Evolutionary conservation across 37 sponge, comb jelly and placozoan genomes (phyloP).

Genomic region (Halichondria panicea): DNA sequence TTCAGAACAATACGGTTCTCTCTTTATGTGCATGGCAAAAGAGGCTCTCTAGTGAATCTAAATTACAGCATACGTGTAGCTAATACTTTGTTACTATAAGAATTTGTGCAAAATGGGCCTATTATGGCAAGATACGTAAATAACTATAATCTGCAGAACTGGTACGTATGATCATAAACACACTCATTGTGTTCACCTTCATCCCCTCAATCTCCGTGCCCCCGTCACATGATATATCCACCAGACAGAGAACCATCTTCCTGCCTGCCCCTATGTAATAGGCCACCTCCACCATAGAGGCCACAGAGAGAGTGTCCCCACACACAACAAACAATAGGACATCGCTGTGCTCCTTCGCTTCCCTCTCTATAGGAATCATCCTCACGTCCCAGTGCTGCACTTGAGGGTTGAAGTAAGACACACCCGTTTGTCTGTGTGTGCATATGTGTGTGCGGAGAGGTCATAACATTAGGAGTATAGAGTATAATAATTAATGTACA

Average conservation of each 20-base stretch:
- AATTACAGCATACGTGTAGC: too few species aligned
- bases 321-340: slow-evolving; percentile 59
- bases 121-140: too few species aligned
- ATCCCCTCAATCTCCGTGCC: slow-evolving; percentile 20
- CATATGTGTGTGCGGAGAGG: neutral
- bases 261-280: slow-evolving; percentile 57
- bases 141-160: too few species aligned
- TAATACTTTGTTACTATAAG: too few species aligned
- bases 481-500: too few species aligned
- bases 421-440: slow-evolving; percentile 32
- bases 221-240: slow-evolving; percentile 19
- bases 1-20: neutral
- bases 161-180: too few species aligned
- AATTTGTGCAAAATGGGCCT: too few species aligned
- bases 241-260: slow-evolving; percentile 51
- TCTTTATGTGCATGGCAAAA: too few species aligned
- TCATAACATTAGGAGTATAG: too few species aligned
- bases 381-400: slow-evolving; percentile 68
- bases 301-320: slow-evolving; percentile 61
- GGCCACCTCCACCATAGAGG: slow-evolving; percentile 78
- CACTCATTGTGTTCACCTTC: slow-evolving; percentile 15
- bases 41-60: too few species aligned
- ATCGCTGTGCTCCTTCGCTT: slow-evolving; percentile 69
- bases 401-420: slow-evolving; percentile 84
- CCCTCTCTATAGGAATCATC: slow-evolving; percentile 72